Conservation (phyloP, 53 echinoderm and acorn worm species). For the Pentamera pediparva region DNA sequence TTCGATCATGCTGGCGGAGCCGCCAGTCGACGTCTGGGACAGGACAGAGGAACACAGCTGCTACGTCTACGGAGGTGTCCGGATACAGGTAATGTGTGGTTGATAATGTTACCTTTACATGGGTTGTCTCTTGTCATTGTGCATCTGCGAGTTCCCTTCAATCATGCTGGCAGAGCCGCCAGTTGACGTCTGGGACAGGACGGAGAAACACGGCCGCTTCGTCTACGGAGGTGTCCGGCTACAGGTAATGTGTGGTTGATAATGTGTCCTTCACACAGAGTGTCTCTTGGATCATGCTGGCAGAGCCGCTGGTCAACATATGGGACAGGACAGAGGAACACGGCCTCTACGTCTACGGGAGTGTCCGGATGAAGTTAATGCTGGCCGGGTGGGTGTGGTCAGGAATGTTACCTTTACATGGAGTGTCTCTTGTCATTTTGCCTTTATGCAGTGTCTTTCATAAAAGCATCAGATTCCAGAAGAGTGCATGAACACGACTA, state of each 20-base stretch:
- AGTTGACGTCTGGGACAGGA: slow-evolving; percentile 75
- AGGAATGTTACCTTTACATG: too few species aligned
- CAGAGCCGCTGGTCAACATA: slow-evolving; percentile 52
- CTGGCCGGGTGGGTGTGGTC: too few species aligned
- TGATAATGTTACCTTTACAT: too few species aligned
- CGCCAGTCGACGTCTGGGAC: slow-evolving; percentile 82
- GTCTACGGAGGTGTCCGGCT: slow-evolving; percentile 82
- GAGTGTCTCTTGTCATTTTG: too few species aligned
- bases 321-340: slow-evolving; percentile 90
- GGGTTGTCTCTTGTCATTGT: too few species aligned
- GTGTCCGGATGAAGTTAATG: slow-evolving; percentile 75
- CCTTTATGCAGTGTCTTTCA: too few species aligned
- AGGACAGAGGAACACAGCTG: slow-evolving; percentile 70
- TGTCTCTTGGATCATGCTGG: slow-evolving; percentile 71
- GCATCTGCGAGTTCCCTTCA: slow-evolving; percentile 88
- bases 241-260: too few species aligned
- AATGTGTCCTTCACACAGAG: too few species aligned
- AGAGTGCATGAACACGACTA: too few species aligned
- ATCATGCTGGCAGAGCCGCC: slow-evolving; percentile 65
- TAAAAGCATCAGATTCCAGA: too few species aligned
- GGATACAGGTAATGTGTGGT: too few species aligned
- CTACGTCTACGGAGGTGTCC: slow-evolving; percentile 81
- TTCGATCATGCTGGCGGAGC: slow-evolving; percentile 53
- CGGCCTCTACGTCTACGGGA: slow-evolving; percentile 76
- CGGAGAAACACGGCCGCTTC: slow-evolving; percentile 61